Conservation (phyloP, 1,140 invertebrate genomes). For the Orius insidiosus region DNA sequence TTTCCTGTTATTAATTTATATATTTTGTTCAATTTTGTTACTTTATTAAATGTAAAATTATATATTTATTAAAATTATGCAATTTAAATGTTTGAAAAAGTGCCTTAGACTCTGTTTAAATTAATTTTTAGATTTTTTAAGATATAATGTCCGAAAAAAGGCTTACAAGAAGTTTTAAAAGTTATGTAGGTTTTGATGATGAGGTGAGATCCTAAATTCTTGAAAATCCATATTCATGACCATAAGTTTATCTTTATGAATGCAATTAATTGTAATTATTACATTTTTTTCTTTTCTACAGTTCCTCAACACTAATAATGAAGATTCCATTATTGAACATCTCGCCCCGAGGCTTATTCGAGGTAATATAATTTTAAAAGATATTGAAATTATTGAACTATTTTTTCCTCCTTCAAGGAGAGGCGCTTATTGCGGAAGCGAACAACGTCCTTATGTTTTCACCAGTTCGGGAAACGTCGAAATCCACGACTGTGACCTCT, state of each 20-base stretch:
- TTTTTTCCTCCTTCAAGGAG: slow-evolving; percentile 30
- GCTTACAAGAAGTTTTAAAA: slow-evolving; percentile 16
- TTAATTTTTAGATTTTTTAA: background rate
- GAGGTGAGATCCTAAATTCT: slow-evolving; percentile 10
- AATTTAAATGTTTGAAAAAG: no score
- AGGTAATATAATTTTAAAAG: slow-evolving; percentile 21
- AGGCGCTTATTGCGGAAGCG: slow-evolving; percentile 56
- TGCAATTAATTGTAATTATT: slow-evolving; percentile 2
- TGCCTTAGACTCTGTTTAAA: background rate
- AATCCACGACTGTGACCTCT: slow-evolving; percentile 19
- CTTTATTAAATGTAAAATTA: no score
- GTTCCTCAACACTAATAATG: slow-evolving; percentile 21
- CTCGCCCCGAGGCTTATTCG: slow-evolving; percentile 25
- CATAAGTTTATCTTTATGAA: background rate
- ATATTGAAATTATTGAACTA: background rate
- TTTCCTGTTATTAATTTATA: no score
- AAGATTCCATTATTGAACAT: slow-evolving; percentile 23
- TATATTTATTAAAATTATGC: no score
- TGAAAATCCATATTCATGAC: background rate
- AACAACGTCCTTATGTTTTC: slow-evolving; percentile 64
- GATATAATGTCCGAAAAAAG: slow-evolving; percentile 14
- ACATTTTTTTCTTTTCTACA: slow-evolving; percentile 18
- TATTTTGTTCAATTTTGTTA: no score
- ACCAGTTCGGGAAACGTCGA: slow-evolving; percentile 56
- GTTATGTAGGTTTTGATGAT: slow-evolving; percentile 16